Percentiles rank a stretch among this genome's conserved stretches.
phyloP scores from a whole-genome alignment of 2,888 invertebrate genomes.

The Lepidonotus clava region DNA sequence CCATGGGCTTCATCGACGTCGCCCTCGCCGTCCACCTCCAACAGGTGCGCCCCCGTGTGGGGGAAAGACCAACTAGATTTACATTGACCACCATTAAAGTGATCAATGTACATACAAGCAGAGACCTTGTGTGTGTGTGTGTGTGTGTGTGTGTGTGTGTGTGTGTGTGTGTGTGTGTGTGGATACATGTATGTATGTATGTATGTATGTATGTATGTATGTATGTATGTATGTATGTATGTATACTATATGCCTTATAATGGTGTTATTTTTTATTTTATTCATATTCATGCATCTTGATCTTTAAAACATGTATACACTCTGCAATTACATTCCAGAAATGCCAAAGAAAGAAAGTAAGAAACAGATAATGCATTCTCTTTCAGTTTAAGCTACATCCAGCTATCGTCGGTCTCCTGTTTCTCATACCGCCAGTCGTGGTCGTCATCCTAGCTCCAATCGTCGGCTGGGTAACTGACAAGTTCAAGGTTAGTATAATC shows the following conservation, averaged over 20 bases:
- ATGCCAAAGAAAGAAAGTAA: too few relatives aligned
- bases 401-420: slow-evolving; percentile 53
- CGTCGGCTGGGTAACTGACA: slow-evolving; percentile 52
- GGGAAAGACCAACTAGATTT: not conserved
- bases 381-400: slow-evolving; percentile 52
- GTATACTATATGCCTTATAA: not conserved
- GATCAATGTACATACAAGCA: not conserved
- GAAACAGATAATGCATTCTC: too few relatives aligned
- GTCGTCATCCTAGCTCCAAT: slow-evolving; percentile 56
- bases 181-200: not conserved
- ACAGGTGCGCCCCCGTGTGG: slow-evolving; percentile 29
- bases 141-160: not conserved
- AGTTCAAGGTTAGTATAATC: slow-evolving; percentile 29
- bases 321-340: too few relatives aligned
- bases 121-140: not conserved
- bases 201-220: not conserved
- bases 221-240: not conserved
- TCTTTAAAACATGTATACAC: too few relatives aligned
- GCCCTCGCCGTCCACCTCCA: slow-evolving; percentile 49
- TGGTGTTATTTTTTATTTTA: not conserved
- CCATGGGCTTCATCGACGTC: slow-evolving; percentile 58
- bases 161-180: not conserved
- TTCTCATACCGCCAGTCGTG: slow-evolving; percentile 55
- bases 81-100: too few relatives aligned
- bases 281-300: too few relatives aligned